Percentiles rank a stretch among this genome's conserved stretches.
Evolutionary conservation across 2,113 vertebrate species (phyloP).

Genomic region (Aramus guarauna): DNA sequence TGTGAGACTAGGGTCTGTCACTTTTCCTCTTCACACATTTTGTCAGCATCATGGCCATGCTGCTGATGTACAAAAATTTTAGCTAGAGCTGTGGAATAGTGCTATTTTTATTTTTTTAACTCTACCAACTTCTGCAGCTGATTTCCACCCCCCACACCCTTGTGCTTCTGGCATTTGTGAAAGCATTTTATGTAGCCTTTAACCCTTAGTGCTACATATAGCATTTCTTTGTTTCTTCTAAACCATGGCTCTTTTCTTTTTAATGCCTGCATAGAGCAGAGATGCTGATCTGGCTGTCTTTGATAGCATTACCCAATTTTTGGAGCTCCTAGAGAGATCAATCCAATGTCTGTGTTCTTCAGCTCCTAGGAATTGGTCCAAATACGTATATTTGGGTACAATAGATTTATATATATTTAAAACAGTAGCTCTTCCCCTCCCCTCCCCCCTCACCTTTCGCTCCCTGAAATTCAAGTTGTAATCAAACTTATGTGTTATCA

Average conservation of each 20-base stretch:
- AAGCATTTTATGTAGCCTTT: neutral
- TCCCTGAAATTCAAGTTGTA: neutral
- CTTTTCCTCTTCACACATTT: neutral
- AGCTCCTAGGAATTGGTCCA: neutral
- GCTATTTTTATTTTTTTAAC: neutral
- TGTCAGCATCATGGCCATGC: fast-evolving
- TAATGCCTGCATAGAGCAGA: neutral
- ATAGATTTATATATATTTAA: neutral
- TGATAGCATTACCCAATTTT: neutral
- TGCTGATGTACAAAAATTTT: neutral
- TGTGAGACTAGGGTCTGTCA: neutral
- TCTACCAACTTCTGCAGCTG: neutral
- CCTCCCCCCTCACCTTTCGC: neutral
- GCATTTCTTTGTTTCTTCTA: neutral
- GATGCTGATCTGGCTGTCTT: neutral
- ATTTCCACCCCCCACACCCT: neutral
- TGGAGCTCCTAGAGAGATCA: neutral
- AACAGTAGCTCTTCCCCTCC: neutral
- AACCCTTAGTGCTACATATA: neutral
- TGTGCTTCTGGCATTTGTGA: neutral
- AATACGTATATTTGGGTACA: neutral
- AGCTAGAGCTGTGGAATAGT: neutral
- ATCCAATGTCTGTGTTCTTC: neutral
- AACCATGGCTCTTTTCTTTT: neutral
- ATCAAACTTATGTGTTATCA: conserved; percentile 23